Evolutionary conservation across 2,113 vertebrate species (phyloP).

Genomic region (Drymodes brunneopygia): DNA sequence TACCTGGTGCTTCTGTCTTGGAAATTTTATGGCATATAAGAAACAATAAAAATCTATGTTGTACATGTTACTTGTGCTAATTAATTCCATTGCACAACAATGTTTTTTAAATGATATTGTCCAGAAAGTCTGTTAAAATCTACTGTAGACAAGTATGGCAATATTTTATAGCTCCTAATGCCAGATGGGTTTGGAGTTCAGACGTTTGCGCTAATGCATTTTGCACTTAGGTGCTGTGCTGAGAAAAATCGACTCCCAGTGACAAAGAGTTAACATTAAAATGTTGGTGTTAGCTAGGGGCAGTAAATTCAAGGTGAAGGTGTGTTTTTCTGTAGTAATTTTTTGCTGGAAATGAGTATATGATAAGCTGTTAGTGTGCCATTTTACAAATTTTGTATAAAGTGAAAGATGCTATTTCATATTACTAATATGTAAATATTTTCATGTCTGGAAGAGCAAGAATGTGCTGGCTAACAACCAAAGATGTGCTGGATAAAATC

Average conservation of each 20-base stretch:
- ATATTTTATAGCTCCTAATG: slow-evolving; percentile 35
- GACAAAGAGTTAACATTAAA: slow-evolving; percentile 43
- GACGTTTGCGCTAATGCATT: slow-evolving; percentile 40
- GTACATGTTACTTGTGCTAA: slow-evolving; percentile 52
- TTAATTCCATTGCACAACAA: slow-evolving; percentile 61
- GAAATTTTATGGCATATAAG: slow-evolving; percentile 62
- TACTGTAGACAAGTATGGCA: background rate
- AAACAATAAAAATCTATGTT: slow-evolving; percentile 63
- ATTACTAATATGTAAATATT: slow-evolving; percentile 33
- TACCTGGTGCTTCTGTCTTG: slow-evolving; percentile 67
- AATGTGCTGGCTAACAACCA: slow-evolving; percentile 45
- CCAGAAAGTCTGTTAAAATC: slow-evolving; percentile 60
- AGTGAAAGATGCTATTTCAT: background rate
- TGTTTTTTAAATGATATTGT: slow-evolving; percentile 50
- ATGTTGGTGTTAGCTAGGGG: background rate
- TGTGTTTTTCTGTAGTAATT: background rate
- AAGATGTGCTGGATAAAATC: slow-evolving; percentile 54
- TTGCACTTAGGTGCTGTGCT: slow-evolving; percentile 39
- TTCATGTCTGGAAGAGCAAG: slow-evolving; percentile 37
- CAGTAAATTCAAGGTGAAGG: background rate
- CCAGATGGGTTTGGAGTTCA: slow-evolving; percentile 46
- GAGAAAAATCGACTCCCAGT: slow-evolving; percentile 16
- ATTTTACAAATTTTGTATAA: background rate
- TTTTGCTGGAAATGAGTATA: background rate
- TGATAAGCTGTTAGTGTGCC: background rate